A percentile compares a stretch with the other conserved stretches of the same genome.
Conservation (phyloP, 1,140 invertebrate species). For the Chironomus striatipennis region DNA sequence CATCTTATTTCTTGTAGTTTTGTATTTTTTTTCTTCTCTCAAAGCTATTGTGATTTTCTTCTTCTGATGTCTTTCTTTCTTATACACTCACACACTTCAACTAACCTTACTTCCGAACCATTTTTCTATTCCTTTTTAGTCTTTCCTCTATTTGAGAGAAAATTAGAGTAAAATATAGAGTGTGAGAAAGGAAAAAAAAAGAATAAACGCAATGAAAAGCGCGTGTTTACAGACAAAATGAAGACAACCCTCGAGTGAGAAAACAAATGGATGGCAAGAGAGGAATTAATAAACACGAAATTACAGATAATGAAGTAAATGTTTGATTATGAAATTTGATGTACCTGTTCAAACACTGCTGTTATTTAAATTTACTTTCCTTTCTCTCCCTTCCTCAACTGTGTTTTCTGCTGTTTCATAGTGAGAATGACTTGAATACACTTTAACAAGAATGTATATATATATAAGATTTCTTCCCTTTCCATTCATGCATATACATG, state of each 20-base stretch:
- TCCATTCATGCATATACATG: no score
- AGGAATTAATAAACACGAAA: constrained; percentile 14
- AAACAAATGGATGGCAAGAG: background rate
- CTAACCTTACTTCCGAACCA: no score
- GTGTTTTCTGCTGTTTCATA: background rate
- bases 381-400: background rate
- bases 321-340: constrained; percentile 19
- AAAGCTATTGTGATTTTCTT: no score
- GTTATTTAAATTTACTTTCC: background rate
- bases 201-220: background rate
- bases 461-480: no score
- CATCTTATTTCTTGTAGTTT: background rate
- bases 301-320: constrained; percentile 20
- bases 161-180: no score
- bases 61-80: background rate
- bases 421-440: background rate
- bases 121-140: no score
- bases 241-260: background rate
- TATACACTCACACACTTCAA: no score
- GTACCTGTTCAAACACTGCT: constrained; percentile 19
- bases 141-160: no score
- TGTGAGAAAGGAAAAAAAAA: background rate
- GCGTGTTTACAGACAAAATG: background rate
- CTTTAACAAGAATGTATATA: background rate
- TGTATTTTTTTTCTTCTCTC: background rate